phyloP scores from a whole-genome alignment of 2,888 invertebrate genomes.

The Eutolmus rufibarbis region DNA sequence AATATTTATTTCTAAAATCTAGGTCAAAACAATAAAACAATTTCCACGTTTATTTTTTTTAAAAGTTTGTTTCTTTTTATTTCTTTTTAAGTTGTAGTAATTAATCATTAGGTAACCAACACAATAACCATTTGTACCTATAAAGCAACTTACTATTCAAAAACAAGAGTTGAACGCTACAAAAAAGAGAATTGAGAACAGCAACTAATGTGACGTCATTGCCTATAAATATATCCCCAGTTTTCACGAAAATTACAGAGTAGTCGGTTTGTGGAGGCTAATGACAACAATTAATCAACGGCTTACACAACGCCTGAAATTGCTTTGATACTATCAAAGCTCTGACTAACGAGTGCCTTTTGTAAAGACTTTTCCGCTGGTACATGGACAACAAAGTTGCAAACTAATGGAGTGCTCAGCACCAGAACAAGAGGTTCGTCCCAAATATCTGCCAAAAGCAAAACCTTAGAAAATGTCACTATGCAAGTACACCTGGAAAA shows the following conservation, averaged over 20 bases:
- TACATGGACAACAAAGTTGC: background rate
- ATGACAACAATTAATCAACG: background rate
- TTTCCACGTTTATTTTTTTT: no score
- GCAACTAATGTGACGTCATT: background rate
- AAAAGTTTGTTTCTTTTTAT: background rate
- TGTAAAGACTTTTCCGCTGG: background rate
- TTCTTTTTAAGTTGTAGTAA: background rate
- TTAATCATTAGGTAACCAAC: background rate
- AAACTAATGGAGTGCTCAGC: background rate
- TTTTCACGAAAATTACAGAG: background rate
- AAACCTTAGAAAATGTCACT: slow-evolving; percentile 60
- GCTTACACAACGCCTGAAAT: background rate
- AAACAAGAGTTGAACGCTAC: background rate
- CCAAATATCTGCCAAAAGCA: background rate
- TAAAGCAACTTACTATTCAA: background rate
- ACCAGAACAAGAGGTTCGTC: background rate
- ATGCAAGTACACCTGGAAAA: background rate
- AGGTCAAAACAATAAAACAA: no score
- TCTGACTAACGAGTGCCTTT: background rate
- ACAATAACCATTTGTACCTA: background rate
- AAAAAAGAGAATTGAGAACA: background rate
- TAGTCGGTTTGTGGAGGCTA: background rate
- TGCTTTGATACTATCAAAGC: background rate
- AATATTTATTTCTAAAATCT: no score
- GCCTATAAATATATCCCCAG: background rate